phyloP scores from a whole-genome alignment of 1,140 invertebrate species.

The Pentalonia nigronervosa region DNA sequence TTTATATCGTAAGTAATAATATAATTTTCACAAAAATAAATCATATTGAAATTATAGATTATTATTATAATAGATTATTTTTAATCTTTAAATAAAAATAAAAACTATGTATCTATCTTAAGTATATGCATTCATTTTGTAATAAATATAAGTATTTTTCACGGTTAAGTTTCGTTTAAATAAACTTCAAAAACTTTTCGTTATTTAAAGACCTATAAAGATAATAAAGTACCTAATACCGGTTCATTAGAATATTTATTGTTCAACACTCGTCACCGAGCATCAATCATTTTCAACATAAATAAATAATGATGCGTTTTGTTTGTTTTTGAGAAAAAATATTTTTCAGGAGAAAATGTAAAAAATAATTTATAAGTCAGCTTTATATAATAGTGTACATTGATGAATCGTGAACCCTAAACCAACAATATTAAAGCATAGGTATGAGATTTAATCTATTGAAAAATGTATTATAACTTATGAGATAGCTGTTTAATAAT shows the following conservation, averaged over 20 bases:
- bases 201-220: neutral
- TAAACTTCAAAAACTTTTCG: neutral
- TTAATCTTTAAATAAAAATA: too few relatives aligned
- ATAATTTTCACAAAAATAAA: neutral
- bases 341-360: neutral
- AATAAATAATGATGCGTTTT: constrained; percentile 25
- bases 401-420: neutral
- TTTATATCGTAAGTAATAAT: too few relatives aligned
- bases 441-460: neutral
- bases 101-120: neutral
- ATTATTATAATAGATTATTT: too few relatives aligned
- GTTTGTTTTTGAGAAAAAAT: neutral
- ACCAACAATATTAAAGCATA: neutral
- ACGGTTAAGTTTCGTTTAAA: neutral
- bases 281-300: neutral
- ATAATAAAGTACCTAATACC: neutral
- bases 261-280: neutral
- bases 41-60: too few relatives aligned
- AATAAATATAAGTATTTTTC: neutral
- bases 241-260: neutral
- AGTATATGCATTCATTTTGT: neutral
- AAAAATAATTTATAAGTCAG: neutral
- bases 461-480: neutral
- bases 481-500: neutral
- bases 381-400: neutral